Conservation (phyloP, 2,797 vertebrate species). For the Crocodylus rhombifer region DNA sequence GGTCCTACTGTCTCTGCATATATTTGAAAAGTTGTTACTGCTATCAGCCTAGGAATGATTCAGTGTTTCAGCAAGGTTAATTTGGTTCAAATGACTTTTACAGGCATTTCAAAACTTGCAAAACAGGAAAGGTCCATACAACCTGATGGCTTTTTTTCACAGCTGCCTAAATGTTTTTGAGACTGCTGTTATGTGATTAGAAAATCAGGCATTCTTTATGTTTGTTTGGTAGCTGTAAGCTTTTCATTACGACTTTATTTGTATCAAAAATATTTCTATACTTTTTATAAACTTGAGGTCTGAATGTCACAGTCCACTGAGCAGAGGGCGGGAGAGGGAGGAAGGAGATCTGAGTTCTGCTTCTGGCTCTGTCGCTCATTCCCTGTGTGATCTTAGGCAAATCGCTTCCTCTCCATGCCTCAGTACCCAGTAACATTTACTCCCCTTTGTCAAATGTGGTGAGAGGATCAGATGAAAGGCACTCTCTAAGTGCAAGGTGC, state of each 20-base stretch:
- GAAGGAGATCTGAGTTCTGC: rapidly evolving
- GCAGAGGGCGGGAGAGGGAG: rapidly evolving
- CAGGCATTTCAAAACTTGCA: conserved; percentile 55
- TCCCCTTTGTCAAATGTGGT: neutral
- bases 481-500: neutral
- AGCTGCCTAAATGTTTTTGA: conserved; percentile 32
- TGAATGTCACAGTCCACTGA: rapidly evolving
- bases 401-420: neutral
- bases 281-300: rapidly evolving
- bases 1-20: neutral
- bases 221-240: neutral
- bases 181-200: neutral
- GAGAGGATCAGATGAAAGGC: neutral
- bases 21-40: neutral
- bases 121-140: conserved; percentile 61
- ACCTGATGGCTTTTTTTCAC: conserved; percentile 62
- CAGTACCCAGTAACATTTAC: neutral
- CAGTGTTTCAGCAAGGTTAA: conserved; percentile 61
- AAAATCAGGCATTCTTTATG: neutral
- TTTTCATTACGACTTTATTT: neutral
- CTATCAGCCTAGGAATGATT: conserved; percentile 50
- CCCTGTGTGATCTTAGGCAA: neutral
- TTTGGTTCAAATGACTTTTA: conserved; percentile 73
- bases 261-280: rapidly evolving
- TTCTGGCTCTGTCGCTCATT: neutral